These are phyloP conservation scores for Drosophila grimshawi DNA, from an alignment of 1,140 invertebrate genomes.

Conservation along the genomic window DNA sequence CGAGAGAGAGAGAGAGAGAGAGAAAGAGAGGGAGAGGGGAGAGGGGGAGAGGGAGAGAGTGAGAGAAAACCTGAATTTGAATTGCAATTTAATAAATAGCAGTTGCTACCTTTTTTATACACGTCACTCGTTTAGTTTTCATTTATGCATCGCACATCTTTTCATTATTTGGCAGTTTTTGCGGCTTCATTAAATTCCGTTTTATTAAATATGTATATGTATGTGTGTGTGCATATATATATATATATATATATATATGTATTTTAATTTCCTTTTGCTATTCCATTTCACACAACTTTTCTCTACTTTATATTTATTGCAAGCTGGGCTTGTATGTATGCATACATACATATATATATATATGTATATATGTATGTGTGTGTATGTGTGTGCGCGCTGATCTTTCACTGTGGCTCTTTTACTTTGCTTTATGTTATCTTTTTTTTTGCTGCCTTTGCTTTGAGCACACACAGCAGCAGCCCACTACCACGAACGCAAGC, in stretches of 20 bases:
- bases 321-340: constrained; percentile 48
- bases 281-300: constrained; percentile 67
- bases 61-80: constrained; percentile 61
- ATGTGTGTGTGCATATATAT: not conserved
- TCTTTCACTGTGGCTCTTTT: constrained; percentile 76
- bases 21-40: constrained; percentile 3
- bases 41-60: constrained; percentile 1
- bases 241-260: not conserved
- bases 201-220: constrained; percentile 42
- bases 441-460: constrained; percentile 62
- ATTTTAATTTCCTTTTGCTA: constrained; percentile 48
- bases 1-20: constrained; percentile 7
- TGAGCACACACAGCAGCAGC: constrained; percentile 36
- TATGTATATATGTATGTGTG: not conserved
- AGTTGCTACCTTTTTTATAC: constrained; percentile 63
- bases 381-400: constrained; percentile 41
- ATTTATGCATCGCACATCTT: constrained; percentile 64
- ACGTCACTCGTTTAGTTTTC: constrained; percentile 69
- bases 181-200: constrained; percentile 67
- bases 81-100: constrained; percentile 74
- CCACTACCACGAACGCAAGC: constrained; percentile 15
- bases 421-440: constrained; percentile 68
- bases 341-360: constrained; percentile 14
- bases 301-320: constrained; percentile 78
- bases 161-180: constrained; percentile 70